Evolutionary conservation across 2,888 invertebrate genomes (phyloP).

Genomic region (Protophormia terraenovae): DNA sequence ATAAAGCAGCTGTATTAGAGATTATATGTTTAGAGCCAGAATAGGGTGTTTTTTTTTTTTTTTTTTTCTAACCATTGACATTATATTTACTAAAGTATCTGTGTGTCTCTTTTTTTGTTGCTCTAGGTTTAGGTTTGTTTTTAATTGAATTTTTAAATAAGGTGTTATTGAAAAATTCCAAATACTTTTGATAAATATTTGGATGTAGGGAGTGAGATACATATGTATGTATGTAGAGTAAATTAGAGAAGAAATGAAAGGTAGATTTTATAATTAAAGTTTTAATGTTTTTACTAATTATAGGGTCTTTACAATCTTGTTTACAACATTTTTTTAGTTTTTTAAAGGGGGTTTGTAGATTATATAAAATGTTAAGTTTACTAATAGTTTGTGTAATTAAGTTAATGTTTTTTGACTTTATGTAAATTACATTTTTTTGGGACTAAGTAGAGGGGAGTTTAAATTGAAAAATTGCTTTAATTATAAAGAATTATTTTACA

Average conservation of each 20-base stretch:
- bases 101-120: slow-evolving; percentile 6
- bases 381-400: slow-evolving; percentile 25
- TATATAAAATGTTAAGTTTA: not conserved
- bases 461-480: too few relatives aligned
- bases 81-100: not conserved
- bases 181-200: not conserved
- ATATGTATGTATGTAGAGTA: not conserved
- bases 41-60: slow-evolving; percentile 22
- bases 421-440: not conserved
- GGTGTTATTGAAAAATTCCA: slow-evolving; percentile 23
- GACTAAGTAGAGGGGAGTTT: not conserved
- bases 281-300: slow-evolving; percentile 51
- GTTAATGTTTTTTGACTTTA: not conserved
- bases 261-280: slow-evolving; percentile 12
- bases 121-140: slow-evolving; percentile 12
- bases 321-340: not conserved
- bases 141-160: slow-evolving; percentile 57
- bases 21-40: not conserved
- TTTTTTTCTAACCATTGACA: slow-evolving; percentile 5
- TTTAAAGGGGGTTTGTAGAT: not conserved
- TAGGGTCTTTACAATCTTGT: slow-evolving; percentile 1
- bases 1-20: slow-evolving; percentile 28
- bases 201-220: not conserved
- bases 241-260: not conserved
- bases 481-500: too few relatives aligned